Conservation (phyloP, 2,797 vertebrate genomes). For the Acropternis orthonyx region DNA sequence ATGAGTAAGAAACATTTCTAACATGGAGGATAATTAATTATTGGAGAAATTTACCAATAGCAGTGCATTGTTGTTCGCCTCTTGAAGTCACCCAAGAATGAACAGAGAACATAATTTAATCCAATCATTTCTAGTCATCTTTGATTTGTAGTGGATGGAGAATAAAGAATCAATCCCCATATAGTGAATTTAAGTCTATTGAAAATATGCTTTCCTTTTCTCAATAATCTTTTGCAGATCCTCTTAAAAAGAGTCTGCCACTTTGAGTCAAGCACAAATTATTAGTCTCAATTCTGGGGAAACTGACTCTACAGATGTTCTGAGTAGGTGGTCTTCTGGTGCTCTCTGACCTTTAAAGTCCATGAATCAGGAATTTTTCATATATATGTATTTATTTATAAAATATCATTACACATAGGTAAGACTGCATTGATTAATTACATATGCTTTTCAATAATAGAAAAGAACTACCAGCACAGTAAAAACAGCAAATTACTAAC, state of each 20-base stretch:
- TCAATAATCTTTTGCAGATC: slow-evolving; percentile 52
- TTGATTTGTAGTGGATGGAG: not conserved
- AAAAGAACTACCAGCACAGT: not conserved
- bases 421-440: slow-evolving; percentile 9
- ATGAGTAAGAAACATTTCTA: not conserved
- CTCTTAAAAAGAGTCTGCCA: slow-evolving; percentile 38
- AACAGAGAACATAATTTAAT: not conserved
- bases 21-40: not conserved
- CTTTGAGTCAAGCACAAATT: slow-evolving; percentile 38
- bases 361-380: slow-evolving; percentile 16
- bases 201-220: slow-evolving; percentile 42
- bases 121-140: not conserved
- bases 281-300: not conserved
- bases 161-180: slow-evolving; percentile 4
- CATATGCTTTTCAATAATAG: not conserved
- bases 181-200: slow-evolving; percentile 10
- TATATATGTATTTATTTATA: slow-evolving; percentile 40
- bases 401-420: slow-evolving; percentile 28
- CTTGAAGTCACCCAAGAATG: not conserved
- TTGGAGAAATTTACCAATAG: not conserved
- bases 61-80: not conserved
- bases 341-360: slow-evolving; percentile 25
- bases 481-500: slow-evolving; percentile 27
- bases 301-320: slow-evolving; percentile 44
- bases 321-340: slow-evolving; percentile 46